phyloP scores from a whole-genome alignment of 2,888 invertebrate genomes.

The Netelia inedita region DNA sequence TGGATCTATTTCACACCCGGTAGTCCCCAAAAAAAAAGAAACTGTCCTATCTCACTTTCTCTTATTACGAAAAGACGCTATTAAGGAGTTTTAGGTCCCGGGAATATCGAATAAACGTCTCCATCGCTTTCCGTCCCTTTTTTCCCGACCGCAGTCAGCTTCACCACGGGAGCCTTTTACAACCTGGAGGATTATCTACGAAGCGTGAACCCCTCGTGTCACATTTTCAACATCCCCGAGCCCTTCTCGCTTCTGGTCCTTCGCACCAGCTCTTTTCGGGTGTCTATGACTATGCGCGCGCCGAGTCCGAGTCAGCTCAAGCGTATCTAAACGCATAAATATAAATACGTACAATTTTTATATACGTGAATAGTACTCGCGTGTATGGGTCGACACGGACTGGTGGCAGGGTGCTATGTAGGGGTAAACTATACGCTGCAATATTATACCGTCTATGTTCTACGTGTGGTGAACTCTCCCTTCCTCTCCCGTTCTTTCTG shows the following conservation, averaged over 20 bases:
- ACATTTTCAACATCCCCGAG: slow-evolving; percentile 45
- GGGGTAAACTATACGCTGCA: slow-evolving; percentile 23
- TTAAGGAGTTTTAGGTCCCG: neutral
- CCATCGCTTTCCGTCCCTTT: slow-evolving; percentile 10
- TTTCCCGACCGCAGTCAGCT: slow-evolving; percentile 17
- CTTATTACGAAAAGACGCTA: neutral
- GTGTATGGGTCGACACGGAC: slow-evolving; percentile 48
- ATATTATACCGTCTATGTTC: slow-evolving; percentile 54
- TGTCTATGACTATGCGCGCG: neutral
- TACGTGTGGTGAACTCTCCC: slow-evolving; percentile 44
- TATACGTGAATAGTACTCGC: slow-evolving; percentile 63
- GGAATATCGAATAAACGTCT: slow-evolving; percentile 50
- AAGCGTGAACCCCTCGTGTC: slow-evolving; percentile 52
- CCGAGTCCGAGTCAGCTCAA: slow-evolving; percentile 63
- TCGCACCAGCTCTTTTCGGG: slow-evolving; percentile 6
- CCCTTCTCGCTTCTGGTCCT: slow-evolving; percentile 47
- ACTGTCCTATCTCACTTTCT: slow-evolving; percentile 4
- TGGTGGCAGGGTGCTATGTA: slow-evolving; percentile 52
- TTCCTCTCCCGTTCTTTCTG: slow-evolving; percentile 17
- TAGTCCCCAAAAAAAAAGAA: slow-evolving; percentile 13
- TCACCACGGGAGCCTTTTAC: slow-evolving; percentile 41
- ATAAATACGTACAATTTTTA: slow-evolving; percentile 77
- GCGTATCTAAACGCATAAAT: slow-evolving; percentile 83
- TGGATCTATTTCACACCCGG: slow-evolving; percentile 44
- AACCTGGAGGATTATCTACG: slow-evolving; percentile 61